Percentiles rank a stretch among this genome's conserved stretches.
These are phyloP conservation scores for Brachionus rubens DNA, from an alignment of 1,140 invertebrate species.

Conservation along the genomic window DNA sequence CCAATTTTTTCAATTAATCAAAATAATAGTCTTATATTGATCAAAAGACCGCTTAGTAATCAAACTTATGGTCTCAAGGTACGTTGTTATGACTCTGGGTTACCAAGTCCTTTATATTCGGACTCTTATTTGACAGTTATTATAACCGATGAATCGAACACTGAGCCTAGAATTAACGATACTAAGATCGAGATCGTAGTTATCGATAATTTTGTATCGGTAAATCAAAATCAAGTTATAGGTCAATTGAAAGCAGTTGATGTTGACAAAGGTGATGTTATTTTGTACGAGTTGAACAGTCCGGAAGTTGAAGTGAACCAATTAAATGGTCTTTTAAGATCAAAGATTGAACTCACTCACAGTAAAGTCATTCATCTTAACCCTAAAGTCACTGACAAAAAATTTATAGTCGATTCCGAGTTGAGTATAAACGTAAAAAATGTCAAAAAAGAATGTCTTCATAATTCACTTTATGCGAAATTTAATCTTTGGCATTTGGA, in stretches of 20 bases:
- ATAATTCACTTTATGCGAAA: constrained; percentile 23
- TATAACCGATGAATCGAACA: constrained; percentile 34
- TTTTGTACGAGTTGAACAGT: constrained; percentile 6
- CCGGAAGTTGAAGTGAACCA: background rate
- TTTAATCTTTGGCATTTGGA: background rate
- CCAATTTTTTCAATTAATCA: constrained; percentile 38
- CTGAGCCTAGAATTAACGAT: background rate
- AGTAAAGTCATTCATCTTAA: background rate
- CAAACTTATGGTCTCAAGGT: background rate
- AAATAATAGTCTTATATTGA: constrained; percentile 32
- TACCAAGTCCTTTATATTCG: background rate
- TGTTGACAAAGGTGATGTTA: background rate
- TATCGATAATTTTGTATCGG: background rate
- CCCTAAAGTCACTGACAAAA: constrained; percentile 6
- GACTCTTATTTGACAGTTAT: constrained; percentile 5
- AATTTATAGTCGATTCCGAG: background rate
- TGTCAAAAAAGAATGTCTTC: background rate
- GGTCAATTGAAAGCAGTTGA: background rate
- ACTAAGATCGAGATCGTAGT: background rate
- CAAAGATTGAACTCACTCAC: background rate
- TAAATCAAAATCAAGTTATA: background rate
- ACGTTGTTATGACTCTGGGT: constrained; percentile 34
- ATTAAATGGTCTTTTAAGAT: constrained; percentile 3
- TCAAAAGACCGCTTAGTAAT: constrained; percentile 29
- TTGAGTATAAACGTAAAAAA: background rate